Conservation (phyloP, 1,140 invertebrate genomes). For the Lepidostoma basale region DNA sequence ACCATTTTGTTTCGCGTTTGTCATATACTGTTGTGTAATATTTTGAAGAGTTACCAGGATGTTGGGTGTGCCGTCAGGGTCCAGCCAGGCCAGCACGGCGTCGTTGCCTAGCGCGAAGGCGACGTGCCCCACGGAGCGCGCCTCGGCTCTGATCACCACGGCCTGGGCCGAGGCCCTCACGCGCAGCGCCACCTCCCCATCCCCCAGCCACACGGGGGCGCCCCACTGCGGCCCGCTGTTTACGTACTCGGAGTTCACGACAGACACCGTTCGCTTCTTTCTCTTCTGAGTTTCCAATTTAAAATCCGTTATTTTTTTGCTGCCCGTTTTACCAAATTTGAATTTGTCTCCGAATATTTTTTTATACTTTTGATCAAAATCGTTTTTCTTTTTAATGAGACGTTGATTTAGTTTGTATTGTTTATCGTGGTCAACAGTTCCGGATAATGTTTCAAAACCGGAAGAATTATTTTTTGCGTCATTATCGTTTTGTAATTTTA, state of each 20-base stretch:
- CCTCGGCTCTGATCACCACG: conserved; percentile 37
- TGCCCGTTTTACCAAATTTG: no score
- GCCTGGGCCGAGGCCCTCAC: conserved; percentile 24
- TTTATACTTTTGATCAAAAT: background rate
- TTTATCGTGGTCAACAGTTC: background rate
- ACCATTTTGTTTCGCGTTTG: no score
- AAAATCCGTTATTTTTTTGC: no score
- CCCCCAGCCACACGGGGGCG: conserved; percentile 30
- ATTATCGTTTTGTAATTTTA: no score
- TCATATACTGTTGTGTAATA: no score
- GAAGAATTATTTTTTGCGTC: no score
- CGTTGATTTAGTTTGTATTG: background rate
- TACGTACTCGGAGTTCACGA: conserved; percentile 23
- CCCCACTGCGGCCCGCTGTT: conserved; percentile 31
- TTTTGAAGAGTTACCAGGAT: conserved; percentile 36
- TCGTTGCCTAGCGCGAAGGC: conserved; percentile 37
- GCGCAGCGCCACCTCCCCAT: conserved; percentile 35
- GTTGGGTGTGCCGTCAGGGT: conserved; percentile 26
- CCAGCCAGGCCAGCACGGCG: conserved; percentile 40
- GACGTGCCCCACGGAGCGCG: conserved; percentile 34
- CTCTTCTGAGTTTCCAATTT: background rate
- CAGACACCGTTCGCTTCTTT: conserved; percentile 20
- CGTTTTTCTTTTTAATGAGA: background rate
- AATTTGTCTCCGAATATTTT: no score
- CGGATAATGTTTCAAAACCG: background rate